Evolutionary conservation across 2,797 vertebrate species (phyloP).

Genomic region (Sebastes oblongus): DNA sequence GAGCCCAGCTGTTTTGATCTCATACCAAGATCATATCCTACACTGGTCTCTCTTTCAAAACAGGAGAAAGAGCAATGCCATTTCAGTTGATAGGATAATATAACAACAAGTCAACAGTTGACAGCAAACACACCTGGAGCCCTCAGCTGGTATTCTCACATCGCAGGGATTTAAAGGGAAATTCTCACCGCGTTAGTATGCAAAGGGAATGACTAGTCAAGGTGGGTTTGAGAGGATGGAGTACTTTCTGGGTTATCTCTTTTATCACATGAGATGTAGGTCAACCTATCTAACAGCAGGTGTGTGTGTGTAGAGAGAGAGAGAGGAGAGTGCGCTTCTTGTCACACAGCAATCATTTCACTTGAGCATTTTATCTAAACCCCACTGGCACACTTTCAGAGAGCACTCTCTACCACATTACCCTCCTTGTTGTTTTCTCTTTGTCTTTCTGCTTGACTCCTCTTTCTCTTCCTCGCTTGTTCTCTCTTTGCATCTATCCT

Average conservation of each 20-base stretch:
- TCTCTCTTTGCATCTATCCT: neutral
- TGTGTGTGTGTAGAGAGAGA: neutral
- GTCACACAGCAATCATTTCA: conserved; percentile 47
- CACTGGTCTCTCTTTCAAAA: neutral
- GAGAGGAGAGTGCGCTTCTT: neutral
- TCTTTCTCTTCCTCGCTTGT: neutral
- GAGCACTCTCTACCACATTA: conserved; percentile 32
- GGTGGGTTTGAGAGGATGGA: conserved; percentile 28
- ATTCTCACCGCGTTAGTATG: neutral
- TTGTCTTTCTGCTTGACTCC: neutral
- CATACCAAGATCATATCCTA: neutral
- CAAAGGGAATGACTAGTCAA: neutral
- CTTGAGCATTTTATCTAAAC: conserved; percentile 41
- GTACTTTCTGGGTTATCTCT: conserved; percentile 55
- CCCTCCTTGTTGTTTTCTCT: conserved; percentile 1
- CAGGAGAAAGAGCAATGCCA: neutral
- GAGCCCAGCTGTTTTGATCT: neutral
- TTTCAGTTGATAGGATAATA: neutral
- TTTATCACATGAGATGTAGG: conserved; percentile 62
- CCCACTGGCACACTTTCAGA: conserved; percentile 49
- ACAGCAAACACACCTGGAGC: neutral
- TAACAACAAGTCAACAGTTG: neutral
- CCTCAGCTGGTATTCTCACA: neutral
- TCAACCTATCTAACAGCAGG: conserved; percentile 47
- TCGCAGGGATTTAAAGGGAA: neutral